A percentile compares a stretch with the other conserved stretches of the same genome.
Evolutionary conservation across 1,140 invertebrate species (phyloP).

Genomic region (Calycopis cecrops): DNA sequence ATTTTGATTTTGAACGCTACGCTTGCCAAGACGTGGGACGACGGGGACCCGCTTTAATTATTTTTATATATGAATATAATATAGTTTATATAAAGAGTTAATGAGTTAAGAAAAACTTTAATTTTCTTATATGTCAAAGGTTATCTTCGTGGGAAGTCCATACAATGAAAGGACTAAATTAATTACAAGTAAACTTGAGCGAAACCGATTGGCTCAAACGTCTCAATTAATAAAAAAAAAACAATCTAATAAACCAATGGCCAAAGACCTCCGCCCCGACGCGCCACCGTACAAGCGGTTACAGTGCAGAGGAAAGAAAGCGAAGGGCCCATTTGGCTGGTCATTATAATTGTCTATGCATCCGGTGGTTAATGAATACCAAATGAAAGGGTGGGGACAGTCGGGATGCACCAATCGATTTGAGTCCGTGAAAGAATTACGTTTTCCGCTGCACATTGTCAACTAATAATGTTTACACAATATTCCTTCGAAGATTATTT

Average conservation of each 20-base stretch:
- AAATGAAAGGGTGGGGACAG: slow-evolving; percentile 50
- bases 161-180: background rate
- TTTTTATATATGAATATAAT: too few relatives aligned
- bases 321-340: slow-evolving; percentile 34
- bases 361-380: slow-evolving; percentile 60
- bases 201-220: slow-evolving; percentile 12
- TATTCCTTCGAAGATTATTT: too few relatives aligned
- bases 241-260: slow-evolving; percentile 28
- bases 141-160: background rate
- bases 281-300: slow-evolving; percentile 13
- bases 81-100: too few relatives aligned
- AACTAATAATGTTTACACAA: too few relatives aligned
- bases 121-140: background rate
- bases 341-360: slow-evolving; percentile 55
- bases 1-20: too few relatives aligned
- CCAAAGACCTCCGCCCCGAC: slow-evolving; percentile 27
- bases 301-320: slow-evolving; percentile 29
- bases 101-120: too few relatives aligned
- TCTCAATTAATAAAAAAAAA: slow-evolving; percentile 26
- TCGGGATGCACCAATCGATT: slow-evolving; percentile 48
- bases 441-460: slow-evolving; percentile 38
- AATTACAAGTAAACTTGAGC: background rate
- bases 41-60: too few relatives aligned
- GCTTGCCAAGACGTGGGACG: too few relatives aligned
- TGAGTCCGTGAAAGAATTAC: slow-evolving; percentile 56